A percentile compares a stretch with the other conserved stretches of the same genome.
phyloP scores from a whole-genome alignment of 2,113 vertebrate genomes.

The Dendropsophus ebraccatus region DNA sequence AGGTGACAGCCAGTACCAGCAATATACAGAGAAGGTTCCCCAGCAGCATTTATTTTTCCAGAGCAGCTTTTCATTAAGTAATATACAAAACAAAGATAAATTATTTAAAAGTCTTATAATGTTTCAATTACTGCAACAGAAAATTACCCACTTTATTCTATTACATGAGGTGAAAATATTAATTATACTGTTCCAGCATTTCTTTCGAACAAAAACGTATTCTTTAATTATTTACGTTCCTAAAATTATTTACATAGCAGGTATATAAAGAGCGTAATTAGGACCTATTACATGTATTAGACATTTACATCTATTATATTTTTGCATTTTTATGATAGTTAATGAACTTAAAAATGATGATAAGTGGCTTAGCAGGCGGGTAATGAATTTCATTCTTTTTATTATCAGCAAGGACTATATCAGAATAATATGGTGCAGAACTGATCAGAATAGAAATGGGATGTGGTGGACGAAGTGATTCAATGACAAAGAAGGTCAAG shows the following conservation, averaged over 20 bases:
- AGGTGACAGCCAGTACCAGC: no score
- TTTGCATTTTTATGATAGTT: constrained; percentile 49
- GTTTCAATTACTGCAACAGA: not conserved
- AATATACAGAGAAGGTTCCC: no score
- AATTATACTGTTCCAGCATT: not conserved
- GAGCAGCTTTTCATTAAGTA: not conserved
- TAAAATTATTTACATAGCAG: constrained; percentile 24
- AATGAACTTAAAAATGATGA: constrained; percentile 43
- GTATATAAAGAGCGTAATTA: constrained; percentile 12
- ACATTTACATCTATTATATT: constrained; percentile 43
- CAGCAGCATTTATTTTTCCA: not conserved
- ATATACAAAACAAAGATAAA: not conserved
- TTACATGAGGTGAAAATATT: not conserved
- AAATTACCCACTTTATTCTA: constrained; percentile 8
- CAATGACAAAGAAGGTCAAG: constrained; percentile 48
- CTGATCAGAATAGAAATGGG: not conserved
- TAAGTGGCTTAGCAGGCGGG: constrained; percentile 24
- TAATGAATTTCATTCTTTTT: constrained; percentile 25
- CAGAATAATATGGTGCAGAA: constrained; percentile 9
- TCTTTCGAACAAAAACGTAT: not conserved
- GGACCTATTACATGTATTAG: not conserved
- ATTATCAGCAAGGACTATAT: constrained; percentile 11
- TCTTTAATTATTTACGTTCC: constrained; percentile 18
- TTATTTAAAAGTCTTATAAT: not conserved
- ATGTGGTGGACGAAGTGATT: constrained; percentile 10